Conservation (phyloP, 2,113 vertebrate genomes). For the Aythya baeri region DNA sequence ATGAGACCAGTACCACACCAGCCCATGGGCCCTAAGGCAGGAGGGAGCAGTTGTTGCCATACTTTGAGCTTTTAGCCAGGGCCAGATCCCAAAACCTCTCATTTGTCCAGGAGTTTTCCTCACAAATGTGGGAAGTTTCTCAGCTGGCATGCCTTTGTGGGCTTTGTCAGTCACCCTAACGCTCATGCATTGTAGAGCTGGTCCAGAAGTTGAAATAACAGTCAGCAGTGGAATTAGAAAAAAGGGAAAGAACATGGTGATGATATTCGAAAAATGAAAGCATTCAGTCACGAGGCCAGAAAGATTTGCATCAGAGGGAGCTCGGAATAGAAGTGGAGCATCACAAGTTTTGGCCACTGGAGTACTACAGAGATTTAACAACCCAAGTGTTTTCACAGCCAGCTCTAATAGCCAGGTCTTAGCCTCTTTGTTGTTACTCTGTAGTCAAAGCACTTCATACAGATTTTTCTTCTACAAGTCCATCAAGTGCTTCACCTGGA, state of each 20-base stretch:
- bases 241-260: background rate
- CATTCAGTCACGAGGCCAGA: background rate
- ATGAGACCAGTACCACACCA: background rate
- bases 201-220: background rate
- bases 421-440: background rate
- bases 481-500: background rate
- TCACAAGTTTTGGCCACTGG: background rate
- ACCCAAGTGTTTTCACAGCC: background rate
- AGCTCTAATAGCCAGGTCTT: background rate
- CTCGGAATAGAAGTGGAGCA: conserved; percentile 1
- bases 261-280: background rate
- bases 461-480: background rate
- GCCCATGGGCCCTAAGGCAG: background rate
- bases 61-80: background rate
- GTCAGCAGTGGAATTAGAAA: background rate
- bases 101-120: background rate
- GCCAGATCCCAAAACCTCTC: background rate
- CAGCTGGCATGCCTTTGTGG: background rate
- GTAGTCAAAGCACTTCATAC: background rate
- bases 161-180: background rate
- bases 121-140: no score
- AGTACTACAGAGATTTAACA: background rate
- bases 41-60: background rate
- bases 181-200: background rate
- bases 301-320: conserved; percentile 7